Evolutionary conservation across 2,113 vertebrate genomes (phyloP), one percentile per base, ranked within the genome.

Genomic region (Ptyas mucosa): DNA sequence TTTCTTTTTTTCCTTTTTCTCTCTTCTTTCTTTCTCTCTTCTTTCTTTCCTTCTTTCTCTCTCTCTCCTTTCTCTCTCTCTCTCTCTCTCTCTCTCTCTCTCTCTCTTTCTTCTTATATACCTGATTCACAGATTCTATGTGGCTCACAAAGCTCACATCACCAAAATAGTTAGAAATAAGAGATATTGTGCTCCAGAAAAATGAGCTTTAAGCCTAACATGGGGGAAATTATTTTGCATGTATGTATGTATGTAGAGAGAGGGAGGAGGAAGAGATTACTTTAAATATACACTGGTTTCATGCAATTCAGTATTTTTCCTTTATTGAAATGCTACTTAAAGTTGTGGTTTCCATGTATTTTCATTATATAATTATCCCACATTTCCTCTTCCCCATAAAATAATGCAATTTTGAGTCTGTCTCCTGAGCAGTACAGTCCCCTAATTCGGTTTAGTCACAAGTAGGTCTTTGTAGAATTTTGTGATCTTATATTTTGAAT

Each of bases 21-120:
- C 26, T 1, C 9, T 0, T 23, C 2, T 8, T 2, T 7, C 7
- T 21, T 23, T 1, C 6, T 54, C 20, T 4, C 1, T 55, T 5
- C 18, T 6, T 55, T 7, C 55, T 23, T 23, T 7, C 55, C 23
- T 55, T 8, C 57, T 24, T 23, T 7, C 55, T 8, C 8, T 5
- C 21, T 24, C 24, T 1, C 21, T 1, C 24, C 26, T 26, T 1
- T 9, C 26, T 26, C 26, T 26, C 9, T 4, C 24, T 26, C 9
- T 26, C 8, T 8, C 21, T 8, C 8, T 9, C 21, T 8, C 8
- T 9, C 21, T 8, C 8, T 24, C 55, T 46, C 3, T 26, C 58
- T 10, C 10, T 29, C 57, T 9, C 26, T 5, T 24, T 0, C 57
- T 8, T 2, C 14, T 18, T 34, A 34, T 18, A 34, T 75, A 34